Conservation (phyloP, 2,113 vertebrate species). For the Shinisaurus crocodilurus region DNA sequence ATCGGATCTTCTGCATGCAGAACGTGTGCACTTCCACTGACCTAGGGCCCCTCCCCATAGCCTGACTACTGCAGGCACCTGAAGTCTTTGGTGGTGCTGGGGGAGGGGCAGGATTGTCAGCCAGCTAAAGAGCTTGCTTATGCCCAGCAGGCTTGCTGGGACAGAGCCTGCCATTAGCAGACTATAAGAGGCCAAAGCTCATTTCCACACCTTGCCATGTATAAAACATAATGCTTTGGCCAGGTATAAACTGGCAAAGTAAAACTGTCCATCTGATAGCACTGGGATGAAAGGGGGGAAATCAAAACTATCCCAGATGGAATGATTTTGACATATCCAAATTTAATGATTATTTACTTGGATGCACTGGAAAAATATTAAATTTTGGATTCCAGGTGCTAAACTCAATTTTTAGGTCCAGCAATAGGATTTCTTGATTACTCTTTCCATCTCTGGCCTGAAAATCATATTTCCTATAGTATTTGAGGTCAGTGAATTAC, state of each 20-base stretch:
- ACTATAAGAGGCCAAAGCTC: not conserved
- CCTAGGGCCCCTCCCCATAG: no score
- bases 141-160: not conserved
- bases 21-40: no score
- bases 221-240: not conserved
- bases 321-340: not conserved
- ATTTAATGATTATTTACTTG: not conserved
- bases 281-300: not conserved
- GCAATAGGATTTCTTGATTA: slow-evolving; percentile 16
- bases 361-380: not conserved
- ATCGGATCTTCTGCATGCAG: no score
- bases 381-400: not conserved
- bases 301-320: not conserved
- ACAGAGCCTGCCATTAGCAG: not conserved
- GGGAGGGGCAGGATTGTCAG: not conserved
- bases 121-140: not conserved
- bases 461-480: slow-evolving; percentile 49
- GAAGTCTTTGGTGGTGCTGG: not conserved
- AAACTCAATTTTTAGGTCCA: not conserved
- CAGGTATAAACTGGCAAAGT: not conserved
- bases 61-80: no score
- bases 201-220: not conserved
- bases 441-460: slow-evolving; percentile 46
- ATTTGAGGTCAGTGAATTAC: slow-evolving; percentile 41
- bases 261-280: not conserved